A percentile compares a stretch with the other conserved stretches of the same genome.
Evolutionary conservation across 92 coral and sea anemone genomes (phyloP).

Genomic region (Epizoanthus stellaris): DNA sequence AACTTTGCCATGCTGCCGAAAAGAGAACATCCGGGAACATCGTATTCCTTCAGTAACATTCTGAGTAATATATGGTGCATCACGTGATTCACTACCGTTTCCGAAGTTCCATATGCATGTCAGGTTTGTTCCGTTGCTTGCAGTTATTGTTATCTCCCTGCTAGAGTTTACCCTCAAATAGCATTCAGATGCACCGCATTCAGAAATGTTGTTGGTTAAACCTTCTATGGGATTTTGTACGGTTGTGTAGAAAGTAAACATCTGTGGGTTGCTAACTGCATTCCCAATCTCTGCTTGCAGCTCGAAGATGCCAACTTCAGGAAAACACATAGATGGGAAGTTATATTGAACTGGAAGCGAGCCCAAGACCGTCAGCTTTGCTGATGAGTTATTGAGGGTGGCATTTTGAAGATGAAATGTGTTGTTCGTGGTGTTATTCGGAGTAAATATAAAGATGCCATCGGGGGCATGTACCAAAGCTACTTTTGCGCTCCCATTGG

Average conservation of each 20-base stretch:
- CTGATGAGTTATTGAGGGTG: neutral
- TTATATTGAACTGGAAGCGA: constrained; percentile 8
- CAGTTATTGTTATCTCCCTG: constrained; percentile 3
- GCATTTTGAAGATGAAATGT: constrained; percentile 16
- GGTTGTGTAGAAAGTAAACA: constrained; percentile 1
- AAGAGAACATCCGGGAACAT: constrained; percentile 36
- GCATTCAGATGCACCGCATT: neutral
- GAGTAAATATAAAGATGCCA: neutral
- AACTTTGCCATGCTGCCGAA: constrained; percentile 18
- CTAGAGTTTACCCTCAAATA: constrained; percentile 24
- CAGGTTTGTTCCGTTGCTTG: constrained; percentile 70
- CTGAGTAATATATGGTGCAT: constrained; percentile 36
- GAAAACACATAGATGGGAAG: constrained; percentile 24
- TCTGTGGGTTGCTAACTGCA: neutral
- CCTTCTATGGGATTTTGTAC: constrained; percentile 22
- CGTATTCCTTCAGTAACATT: constrained; percentile 56
- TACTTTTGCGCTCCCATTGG: neutral
- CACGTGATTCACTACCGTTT: constrained; percentile 16
- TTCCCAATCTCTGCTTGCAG: constrained; percentile 2
- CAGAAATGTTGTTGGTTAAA: neutral
- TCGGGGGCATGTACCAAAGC: neutral
- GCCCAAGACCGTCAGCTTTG: constrained; percentile 21
- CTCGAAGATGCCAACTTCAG: constrained; percentile 30
- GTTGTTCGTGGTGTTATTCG: neutral
- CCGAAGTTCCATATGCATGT: constrained; percentile 64